Conservation (phyloP, 2,797 vertebrate species). For the Oreonectes daqikongensis region DNA sequence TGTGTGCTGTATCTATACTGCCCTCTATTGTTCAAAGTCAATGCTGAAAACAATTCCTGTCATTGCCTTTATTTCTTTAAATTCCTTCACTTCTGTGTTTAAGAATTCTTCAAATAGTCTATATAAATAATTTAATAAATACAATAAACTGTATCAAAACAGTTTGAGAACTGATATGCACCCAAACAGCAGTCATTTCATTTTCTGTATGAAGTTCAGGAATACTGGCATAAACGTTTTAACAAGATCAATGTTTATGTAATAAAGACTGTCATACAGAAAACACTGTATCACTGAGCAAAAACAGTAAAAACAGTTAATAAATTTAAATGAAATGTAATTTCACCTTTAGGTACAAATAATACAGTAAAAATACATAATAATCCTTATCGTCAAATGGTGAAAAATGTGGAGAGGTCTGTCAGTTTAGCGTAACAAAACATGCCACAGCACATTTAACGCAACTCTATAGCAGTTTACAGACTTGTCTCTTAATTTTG, state of each 20-base stretch:
- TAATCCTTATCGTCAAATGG: not conserved
- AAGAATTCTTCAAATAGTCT: constrained; percentile 16
- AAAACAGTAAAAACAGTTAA: not conserved
- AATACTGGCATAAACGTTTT: not conserved
- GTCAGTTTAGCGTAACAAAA: not conserved
- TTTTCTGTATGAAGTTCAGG: not conserved
- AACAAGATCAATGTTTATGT: not conserved
- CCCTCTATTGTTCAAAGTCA: constrained; percentile 57
- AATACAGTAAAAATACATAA: constrained; percentile 16
- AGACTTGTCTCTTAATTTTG: constrained; percentile 11
- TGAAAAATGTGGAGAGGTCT: not conserved
- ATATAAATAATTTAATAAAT: constrained; percentile 66
- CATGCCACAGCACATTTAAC: not conserved
- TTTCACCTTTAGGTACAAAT: constrained; percentile 20
- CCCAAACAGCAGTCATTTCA: constrained; percentile 8
- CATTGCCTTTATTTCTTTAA: not conserved
- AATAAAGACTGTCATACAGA: not conserved
- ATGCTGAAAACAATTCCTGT: constrained; percentile 4
- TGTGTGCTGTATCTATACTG: constrained; percentile 53
- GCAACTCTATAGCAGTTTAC: constrained; percentile 10
- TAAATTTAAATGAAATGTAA: not conserved
- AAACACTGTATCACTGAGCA: constrained; percentile 8
- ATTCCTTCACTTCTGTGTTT: constrained; percentile 17
- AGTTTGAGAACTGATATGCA: constrained; percentile 16
- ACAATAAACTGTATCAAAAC: constrained; percentile 45